Evolutionary conservation across 2,888 invertebrate species (phyloP).

Genomic region (Spodoptera littoralis): DNA sequence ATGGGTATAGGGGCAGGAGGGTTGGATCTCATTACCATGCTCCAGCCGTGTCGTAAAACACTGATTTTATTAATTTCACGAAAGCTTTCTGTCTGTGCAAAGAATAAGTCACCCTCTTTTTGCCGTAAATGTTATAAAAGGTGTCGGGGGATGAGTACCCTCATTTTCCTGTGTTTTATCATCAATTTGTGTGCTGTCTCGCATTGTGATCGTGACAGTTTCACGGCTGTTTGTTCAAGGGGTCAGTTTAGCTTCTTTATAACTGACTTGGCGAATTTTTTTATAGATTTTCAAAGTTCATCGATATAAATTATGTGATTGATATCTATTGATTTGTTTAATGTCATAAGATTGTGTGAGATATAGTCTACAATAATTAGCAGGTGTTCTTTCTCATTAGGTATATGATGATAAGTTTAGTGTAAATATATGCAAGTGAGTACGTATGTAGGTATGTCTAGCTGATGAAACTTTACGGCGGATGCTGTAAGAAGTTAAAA

Average conservation of each 20-base stretch:
- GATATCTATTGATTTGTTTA: no score
- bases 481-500: slow-evolving; percentile 30
- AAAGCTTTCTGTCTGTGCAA: slow-evolving; percentile 45
- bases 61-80: slow-evolving; percentile 63
- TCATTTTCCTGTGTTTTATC: slow-evolving; percentile 28
- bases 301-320: no score
- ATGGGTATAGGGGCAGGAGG: slow-evolving; percentile 26
- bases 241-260: slow-evolving; percentile 1
- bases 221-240: background rate
- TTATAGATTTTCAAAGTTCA: no score
- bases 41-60: slow-evolving; percentile 50
- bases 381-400: no score
- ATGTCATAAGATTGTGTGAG: no score
- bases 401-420: no score
- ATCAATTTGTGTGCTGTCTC: slow-evolving; percentile 28
- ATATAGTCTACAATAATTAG: no score
- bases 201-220: slow-evolving; percentile 26
- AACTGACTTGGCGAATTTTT: background rate
- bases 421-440: no score
- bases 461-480: slow-evolving; percentile 15
- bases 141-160: slow-evolving; percentile 26
- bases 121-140: slow-evolving; percentile 28
- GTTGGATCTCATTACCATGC: slow-evolving; percentile 60
- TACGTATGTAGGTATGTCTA: background rate
- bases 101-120: slow-evolving; percentile 44